Percentiles rank a stretch among this genome's conserved stretches.
Evolutionary conservation across 2,888 invertebrate species (phyloP).

Genomic region (Leistus spinibarbis): DNA sequence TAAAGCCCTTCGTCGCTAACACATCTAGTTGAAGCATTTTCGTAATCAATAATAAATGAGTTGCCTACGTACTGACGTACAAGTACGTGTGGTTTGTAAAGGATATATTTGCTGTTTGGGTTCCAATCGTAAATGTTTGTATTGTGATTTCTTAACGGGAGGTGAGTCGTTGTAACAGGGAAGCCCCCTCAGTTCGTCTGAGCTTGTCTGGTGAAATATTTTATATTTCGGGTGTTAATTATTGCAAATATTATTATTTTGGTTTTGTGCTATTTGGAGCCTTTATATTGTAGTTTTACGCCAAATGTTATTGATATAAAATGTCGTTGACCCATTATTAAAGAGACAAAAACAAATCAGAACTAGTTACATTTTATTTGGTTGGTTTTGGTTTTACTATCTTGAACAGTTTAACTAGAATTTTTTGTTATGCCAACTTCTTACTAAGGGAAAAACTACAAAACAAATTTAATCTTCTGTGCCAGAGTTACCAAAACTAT

Average conservation of each 20-base stretch:
- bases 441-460: background rate
- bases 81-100: background rate
- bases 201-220: too few relatives aligned
- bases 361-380: background rate
- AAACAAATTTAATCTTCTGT: background rate
- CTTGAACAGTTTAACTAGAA: background rate
- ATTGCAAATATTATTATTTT: too few relatives aligned
- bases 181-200: too few relatives aligned
- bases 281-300: too few relatives aligned
- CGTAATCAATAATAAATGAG: background rate
- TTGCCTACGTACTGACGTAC: background rate
- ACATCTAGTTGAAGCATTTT: background rate
- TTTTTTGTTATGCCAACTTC: background rate
- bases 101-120: background rate
- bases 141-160: too few relatives aligned
- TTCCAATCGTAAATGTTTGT: background rate
- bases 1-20: background rate
- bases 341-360: background rate
- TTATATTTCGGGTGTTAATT: too few relatives aligned
- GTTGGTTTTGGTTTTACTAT: background rate
- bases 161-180: too few relatives aligned
- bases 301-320: background rate
- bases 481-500: background rate
- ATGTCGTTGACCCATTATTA: background rate
- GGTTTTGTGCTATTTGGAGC: too few relatives aligned